A percentile compares a stretch with the other conserved stretches of the same genome.
Evolutionary conservation across 2,888 invertebrate genomes (phyloP).

Genomic region (Sturmia bella): DNA sequence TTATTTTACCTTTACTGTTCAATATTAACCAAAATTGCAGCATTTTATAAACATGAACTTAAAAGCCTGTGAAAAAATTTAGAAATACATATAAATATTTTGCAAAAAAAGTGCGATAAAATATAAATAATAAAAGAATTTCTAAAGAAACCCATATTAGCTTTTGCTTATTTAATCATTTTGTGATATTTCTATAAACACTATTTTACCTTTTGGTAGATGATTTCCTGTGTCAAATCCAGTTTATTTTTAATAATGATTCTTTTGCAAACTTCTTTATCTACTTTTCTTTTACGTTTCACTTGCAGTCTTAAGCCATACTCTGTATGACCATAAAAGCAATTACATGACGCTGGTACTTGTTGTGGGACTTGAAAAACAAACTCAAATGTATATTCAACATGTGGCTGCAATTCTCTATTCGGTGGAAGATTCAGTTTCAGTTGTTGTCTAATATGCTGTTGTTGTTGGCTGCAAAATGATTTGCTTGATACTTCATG

Average conservation of each 20-base stretch:
- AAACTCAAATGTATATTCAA: slow-evolving; percentile 55
- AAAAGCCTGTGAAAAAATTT: too few relatives aligned
- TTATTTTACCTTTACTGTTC: too few relatives aligned
- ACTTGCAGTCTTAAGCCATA: slow-evolving; percentile 47
- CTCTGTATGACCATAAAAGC: slow-evolving; percentile 48
- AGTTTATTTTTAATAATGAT: slow-evolving; percentile 60
- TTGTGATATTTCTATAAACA: too few relatives aligned
- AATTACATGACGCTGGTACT: slow-evolving; percentile 60
- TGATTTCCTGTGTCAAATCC: slow-evolving; percentile 47
- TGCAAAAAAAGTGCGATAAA: too few relatives aligned
- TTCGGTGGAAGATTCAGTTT: slow-evolving; percentile 8
- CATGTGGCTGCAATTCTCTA: slow-evolving; percentile 41
- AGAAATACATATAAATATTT: too few relatives aligned
- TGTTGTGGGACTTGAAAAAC: slow-evolving; percentile 56
- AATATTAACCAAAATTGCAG: too few relatives aligned
- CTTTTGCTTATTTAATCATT: too few relatives aligned
- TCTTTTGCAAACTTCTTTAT: slow-evolving; percentile 59
- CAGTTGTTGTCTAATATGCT: slow-evolving; percentile 63
- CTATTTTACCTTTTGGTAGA: slow-evolving; percentile 43
- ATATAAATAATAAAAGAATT: too few relatives aligned
- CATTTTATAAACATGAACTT: too few relatives aligned
- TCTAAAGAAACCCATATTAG: too few relatives aligned
- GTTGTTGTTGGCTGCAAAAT: slow-evolving; percentile 37
- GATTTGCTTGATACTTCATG: slow-evolving; percentile 52
- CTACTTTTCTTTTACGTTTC: slow-evolving; percentile 48